Percentiles rank a stretch among this genome's conserved stretches.
These are phyloP conservation scores for Pollachius pollachius DNA, from an alignment of 2,113 vertebrate genomes.

Conservation along the genomic window DNA sequence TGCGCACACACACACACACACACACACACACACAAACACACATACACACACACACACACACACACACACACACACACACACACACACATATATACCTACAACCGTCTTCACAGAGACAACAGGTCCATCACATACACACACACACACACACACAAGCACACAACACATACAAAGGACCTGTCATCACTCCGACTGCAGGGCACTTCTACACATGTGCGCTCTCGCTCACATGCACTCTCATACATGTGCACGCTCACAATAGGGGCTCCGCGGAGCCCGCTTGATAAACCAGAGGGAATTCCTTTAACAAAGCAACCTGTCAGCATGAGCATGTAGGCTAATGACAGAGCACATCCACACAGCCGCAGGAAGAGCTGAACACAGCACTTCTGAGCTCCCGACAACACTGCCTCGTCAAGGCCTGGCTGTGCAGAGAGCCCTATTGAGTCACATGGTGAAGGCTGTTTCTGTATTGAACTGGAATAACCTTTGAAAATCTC, in stretches of 20 bases:
- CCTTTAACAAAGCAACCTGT: conserved; percentile 60
- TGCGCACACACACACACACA: not conserved
- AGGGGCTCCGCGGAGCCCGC: conserved; percentile 44
- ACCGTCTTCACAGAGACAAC: too few species aligned
- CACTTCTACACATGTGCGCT: conserved; percentile 37
- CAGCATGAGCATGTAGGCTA: conserved; percentile 49
- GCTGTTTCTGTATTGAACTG: too few species aligned
- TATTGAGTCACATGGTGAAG: too few species aligned
- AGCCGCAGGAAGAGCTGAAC: conserved; percentile 40
- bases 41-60: conserved; percentile 10
- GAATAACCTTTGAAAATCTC: too few species aligned
- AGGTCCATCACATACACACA: too few species aligned
- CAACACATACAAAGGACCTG: conserved; percentile 15
- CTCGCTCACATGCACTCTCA: conserved; percentile 34
- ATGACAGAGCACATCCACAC: conserved; percentile 55
- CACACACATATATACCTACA: too few species aligned
- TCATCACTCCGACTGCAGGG: conserved; percentile 33
- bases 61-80: not conserved
- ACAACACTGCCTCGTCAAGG: conserved; percentile 14
- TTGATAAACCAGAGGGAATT: conserved; percentile 59
- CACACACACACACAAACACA: conserved; percentile 2
- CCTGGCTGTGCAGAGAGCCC: not conserved
- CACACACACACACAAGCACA: too few species aligned
- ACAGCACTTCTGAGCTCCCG: conserved; percentile 28
- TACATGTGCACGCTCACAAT: conserved; percentile 52